These are phyloP conservation scores for Vespertilio murinus DNA, from an alignment of 2,797 vertebrate species.

Conservation along the genomic window DNA sequence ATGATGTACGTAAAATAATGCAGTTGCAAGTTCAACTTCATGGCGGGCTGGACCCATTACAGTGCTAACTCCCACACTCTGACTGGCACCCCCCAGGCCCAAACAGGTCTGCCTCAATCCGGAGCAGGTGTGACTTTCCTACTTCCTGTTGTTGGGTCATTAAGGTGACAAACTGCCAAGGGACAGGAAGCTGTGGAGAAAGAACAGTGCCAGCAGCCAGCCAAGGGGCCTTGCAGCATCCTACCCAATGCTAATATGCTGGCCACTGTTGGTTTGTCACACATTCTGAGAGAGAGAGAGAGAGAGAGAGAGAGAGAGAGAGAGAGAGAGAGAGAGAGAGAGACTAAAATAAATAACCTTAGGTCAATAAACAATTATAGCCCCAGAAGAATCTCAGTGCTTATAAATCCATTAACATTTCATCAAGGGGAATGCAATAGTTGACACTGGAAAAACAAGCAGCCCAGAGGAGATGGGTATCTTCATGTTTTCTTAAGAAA, in stretches of 20 bases:
- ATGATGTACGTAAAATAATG: conserved; percentile 52
- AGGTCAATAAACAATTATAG: not conserved
- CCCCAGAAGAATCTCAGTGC: not conserved
- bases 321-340: not conserved
- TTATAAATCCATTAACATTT: conserved; percentile 6
- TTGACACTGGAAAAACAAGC: not conserved
- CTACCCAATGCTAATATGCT: conserved; percentile 53
- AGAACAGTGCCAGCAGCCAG: conserved; percentile 71
- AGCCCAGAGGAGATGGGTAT: not conserved
- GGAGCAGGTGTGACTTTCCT: conserved; percentile 72
- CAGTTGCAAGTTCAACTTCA: conserved; percentile 65
- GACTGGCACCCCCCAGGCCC: not conserved
- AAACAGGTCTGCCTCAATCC: conserved; percentile 35
- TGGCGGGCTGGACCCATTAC: conserved; percentile 66
- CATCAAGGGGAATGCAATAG: not conserved
- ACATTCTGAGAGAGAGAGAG: conserved; percentile 34
- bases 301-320: not conserved
- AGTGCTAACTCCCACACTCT: conserved; percentile 46
- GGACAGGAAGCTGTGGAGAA: conserved; percentile 75
- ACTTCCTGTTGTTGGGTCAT: conserved; percentile 76
- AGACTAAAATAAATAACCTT: not conserved
- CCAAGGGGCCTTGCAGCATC: conserved; percentile 62
- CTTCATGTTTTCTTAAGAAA: conserved; percentile 26
- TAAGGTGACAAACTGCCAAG: conserved; percentile 75
- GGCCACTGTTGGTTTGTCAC: conserved; percentile 41